Conservation (phyloP, 1,140 invertebrate genomes). For the Uloborus diversus region DNA sequence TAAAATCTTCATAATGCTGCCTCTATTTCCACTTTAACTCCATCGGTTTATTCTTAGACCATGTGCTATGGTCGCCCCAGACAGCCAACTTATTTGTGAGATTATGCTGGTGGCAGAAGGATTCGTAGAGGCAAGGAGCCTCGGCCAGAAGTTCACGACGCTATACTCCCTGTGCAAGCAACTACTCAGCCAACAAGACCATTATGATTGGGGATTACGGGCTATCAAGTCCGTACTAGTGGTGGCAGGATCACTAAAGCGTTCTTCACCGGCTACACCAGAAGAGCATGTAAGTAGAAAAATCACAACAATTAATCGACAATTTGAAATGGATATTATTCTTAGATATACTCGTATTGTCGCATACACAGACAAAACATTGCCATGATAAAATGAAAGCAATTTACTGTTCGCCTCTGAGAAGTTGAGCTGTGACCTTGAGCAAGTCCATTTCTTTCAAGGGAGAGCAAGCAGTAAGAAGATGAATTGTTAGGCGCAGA, state of each 20-base stretch:
- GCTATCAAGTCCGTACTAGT: constrained; percentile 97
- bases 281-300: constrained; percentile 79
- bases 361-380: no score
- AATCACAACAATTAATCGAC: neutral
- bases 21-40: no score
- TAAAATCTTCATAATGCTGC: no score
- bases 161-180: constrained; percentile 95
- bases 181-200: constrained; percentile 94
- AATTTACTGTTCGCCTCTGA: no score
- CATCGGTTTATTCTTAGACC: constrained; percentile 82
- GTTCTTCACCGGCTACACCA: constrained; percentile 88
- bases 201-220: constrained; percentile 95
- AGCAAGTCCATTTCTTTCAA: no score
- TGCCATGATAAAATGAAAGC: no score
- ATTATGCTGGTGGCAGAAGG: constrained; percentile 99
- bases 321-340: no score
- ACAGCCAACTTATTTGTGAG: constrained; percentile 97
- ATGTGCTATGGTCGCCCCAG: constrained; percentile 97
- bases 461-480: no score
- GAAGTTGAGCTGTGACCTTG: no score
- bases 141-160: constrained; percentile 96
- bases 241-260: constrained; percentile 91
- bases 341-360: no score
- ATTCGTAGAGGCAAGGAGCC: constrained; percentile 90
- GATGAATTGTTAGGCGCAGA: no score